Evolutionary conservation across 2,888 invertebrate species (phyloP), one percentile per base, ranked within the genome.

Genomic region (Microplitis deprimator): DNA sequence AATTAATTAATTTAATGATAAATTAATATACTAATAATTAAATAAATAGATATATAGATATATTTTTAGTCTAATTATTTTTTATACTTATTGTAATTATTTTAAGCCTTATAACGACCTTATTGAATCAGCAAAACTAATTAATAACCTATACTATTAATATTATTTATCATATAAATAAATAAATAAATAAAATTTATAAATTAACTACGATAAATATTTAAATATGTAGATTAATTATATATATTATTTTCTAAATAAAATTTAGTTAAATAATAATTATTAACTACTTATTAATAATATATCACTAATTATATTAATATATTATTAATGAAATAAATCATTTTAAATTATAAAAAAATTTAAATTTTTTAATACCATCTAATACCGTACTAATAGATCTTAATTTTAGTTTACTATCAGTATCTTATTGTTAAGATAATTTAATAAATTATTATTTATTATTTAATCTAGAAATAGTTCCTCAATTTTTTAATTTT

Each of bases 401-500:
- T 13, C 29, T 29, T 29, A 29, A 29, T 29, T 29, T 29, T 29
- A 29, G 29, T 50, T 50, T 13, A 13, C 50, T 50, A 50, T 50
- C 0, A 50, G 50, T 50, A 50, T 50, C 50, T 50, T 50, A 50
- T 50, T 50, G 50, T 50, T 50, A 62, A 62, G n/a, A 62, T 62
- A 17, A 62, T 62, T 17, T 17, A 13, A 17, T 62, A 62, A 16
- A 62, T 59, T 59, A 62, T 62, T 62, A n/a, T 7, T 59, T 59
- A 62, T 62, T 62, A n/a, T 7, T 5, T 7, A n/a, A 62, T 82
- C 79, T 80, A 80, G 81, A 41, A 41, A 10, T 41, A 41, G 6
- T 10, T 10, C 7, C 7, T 29, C 3, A 29, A 29, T 29, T 29
- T 4, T 29, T 29, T 29, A 4, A 4, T 29, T 1, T 20, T 20